These are phyloP conservation scores for Kuschelorhynchus macadamiae DNA, from an alignment of 2,888 invertebrate genomes.

Conservation along the genomic window DNA sequence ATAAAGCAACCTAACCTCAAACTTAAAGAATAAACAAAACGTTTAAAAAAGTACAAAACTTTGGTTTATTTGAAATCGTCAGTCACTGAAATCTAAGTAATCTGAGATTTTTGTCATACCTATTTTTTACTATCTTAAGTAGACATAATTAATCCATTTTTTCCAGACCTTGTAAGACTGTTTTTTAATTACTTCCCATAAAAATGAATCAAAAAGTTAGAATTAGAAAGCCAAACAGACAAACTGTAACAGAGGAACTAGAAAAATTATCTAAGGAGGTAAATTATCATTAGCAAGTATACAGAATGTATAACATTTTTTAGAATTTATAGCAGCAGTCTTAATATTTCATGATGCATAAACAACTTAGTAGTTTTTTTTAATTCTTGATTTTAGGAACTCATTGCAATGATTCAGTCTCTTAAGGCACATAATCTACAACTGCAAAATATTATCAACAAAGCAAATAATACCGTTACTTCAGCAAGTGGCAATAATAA, in stretches of 20 bases:
- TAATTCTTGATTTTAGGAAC: conserved; percentile 71
- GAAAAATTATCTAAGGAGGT: conserved; percentile 69
- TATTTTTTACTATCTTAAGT: no score
- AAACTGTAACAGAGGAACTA: conserved; percentile 64
- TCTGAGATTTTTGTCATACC: no score
- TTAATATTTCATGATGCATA: background rate
- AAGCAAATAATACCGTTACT: conserved; percentile 56
- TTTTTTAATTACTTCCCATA: no score
- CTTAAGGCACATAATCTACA: conserved; percentile 85
- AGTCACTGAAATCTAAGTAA: no score
- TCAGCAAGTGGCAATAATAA: conserved; percentile 62
- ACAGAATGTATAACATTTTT: background rate
- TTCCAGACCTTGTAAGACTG: no score
- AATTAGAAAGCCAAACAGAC: conserved; percentile 51
- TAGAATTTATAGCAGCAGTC: conserved; percentile 1
- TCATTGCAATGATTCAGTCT: conserved; percentile 80
- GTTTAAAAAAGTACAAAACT: no score
- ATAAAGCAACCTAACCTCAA: no score
- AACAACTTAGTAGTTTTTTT: no score
- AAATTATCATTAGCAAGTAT: conserved; percentile 35
- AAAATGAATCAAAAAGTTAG: conserved; percentile 52
- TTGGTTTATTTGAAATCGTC: no score
- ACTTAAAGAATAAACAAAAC: no score
- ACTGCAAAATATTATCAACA: conserved; percentile 76
- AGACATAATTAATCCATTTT: no score